phyloP scores from a whole-genome alignment of 2,888 invertebrate genomes.

The Prenolepis imparis region DNA sequence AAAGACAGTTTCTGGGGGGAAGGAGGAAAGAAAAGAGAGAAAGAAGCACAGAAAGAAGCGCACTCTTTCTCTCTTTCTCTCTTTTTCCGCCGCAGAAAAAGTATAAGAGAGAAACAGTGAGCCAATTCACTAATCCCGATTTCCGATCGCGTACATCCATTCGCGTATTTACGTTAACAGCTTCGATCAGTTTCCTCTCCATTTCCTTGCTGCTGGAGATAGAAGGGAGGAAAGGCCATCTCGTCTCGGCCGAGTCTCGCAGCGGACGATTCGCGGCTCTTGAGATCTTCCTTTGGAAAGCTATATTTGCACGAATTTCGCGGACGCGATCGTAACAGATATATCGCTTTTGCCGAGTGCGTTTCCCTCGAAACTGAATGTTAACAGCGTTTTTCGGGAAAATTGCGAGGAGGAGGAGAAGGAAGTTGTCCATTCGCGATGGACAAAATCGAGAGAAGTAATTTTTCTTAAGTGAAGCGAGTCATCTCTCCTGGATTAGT shows the following conservation, averaged over 20 bases:
- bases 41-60: too few species aligned
- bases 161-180: constrained; percentile 81
- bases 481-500: not conserved
- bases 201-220: constrained; percentile 75
- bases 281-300: constrained; percentile 21
- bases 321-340: not conserved
- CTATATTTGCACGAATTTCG: constrained; percentile 12
- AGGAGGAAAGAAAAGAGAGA: constrained; percentile 43
- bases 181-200: constrained; percentile 81
- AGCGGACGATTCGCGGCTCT: constrained; percentile 51
- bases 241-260: constrained; percentile 49
- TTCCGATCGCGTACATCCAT: constrained; percentile 78
- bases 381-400: constrained; percentile 10
- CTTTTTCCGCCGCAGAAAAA: constrained; percentile 51
- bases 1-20: constrained; percentile 33
- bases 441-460: not conserved
- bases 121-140: constrained; percentile 82
- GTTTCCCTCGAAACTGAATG: constrained; percentile 21
- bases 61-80: not conserved
- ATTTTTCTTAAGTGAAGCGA: constrained; percentile 2
- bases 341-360: constrained; percentile 15
- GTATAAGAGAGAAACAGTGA: constrained; percentile 73
- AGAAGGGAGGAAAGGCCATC: constrained; percentile 56
- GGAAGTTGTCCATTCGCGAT: not conserved
- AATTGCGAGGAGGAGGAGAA: not conserved